Base-by-base conservation (phyloP, 2,113 vertebrate genomes). In the Neotoma lepida region DNA sequence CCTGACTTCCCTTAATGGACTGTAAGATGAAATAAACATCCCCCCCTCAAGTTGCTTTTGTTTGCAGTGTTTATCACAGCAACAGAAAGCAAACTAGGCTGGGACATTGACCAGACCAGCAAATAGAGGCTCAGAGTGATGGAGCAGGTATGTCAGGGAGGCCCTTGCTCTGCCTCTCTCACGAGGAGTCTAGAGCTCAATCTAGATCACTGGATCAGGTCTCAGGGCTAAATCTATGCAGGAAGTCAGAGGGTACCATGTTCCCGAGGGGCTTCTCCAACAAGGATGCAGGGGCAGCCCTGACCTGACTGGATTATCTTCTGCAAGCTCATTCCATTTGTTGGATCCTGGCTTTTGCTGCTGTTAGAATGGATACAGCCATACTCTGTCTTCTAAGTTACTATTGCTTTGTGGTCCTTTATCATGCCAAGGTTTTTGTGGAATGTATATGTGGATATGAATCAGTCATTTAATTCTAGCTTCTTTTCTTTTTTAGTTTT, bases 81-180 rank as follows among this genome's bases (percentile, higher is more conserved):
- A 12, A 56, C 51, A 80, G 49, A n/a, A n/a, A 56, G 70, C 49
- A 77, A 49, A 77, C 4, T 77, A 76, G 73, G 26, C 28, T 49
- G 35, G 8, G 56, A 46, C 49, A n/a, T 15, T 81, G 6, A 44
- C 8, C 41, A 76, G 56, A 76, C 9, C 26, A 56, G 71, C 44
- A 68, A 70, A 15, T 22, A 33, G 1, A 81, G 88, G 33, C 33
- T 51, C 41, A 22, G 68, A 17, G 26, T 30, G 33, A 39, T 61
- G 68, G 4, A 63, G 33, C 49, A 6, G 9, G 33, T 4, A 6
- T n/a, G 58, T n/a, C 39, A 13, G 44, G 51, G 39, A 58, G 8
- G 9, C 18, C 41, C 39, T 10, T n/a, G 24, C n/a, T 28, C 24
- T 56, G 22, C 8, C 0, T 22, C 0, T 22, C 17, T 77, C 35